These are phyloP conservation scores for Alectura lathami DNA, from an alignment of 2,113 vertebrate species.

Conservation along the genomic window DNA sequence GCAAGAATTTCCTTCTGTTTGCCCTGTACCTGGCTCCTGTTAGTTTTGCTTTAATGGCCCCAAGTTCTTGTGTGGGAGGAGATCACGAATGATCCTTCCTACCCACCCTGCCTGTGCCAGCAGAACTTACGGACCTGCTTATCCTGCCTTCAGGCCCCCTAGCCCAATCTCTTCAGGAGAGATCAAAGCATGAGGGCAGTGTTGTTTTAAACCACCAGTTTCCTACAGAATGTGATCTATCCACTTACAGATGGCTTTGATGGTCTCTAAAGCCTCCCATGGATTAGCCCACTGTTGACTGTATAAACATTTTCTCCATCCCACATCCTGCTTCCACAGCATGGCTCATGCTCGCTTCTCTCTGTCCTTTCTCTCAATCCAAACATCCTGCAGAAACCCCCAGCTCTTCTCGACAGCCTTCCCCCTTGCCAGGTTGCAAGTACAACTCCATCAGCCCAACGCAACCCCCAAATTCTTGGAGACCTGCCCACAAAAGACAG, in stretches of 20 bases:
- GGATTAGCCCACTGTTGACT: constrained; percentile 5
- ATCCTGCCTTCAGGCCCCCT: not conserved
- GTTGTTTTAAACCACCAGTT: constrained; percentile 10
- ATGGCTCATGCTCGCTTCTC: not conserved
- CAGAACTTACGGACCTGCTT: not conserved
- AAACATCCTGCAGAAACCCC: constrained; percentile 60
- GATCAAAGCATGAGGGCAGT: not conserved
- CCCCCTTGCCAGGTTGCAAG: not conserved
- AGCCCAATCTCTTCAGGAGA: not conserved
- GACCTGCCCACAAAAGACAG: not conserved
- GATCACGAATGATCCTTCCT: not conserved
- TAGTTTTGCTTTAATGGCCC: not conserved
- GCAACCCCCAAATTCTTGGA: not conserved
- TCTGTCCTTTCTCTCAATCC: not conserved
- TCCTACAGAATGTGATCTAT: not conserved
- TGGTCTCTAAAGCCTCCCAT: constrained; percentile 15
- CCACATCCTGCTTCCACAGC: constrained; percentile 62
- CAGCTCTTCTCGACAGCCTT: not conserved
- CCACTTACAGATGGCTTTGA: constrained; percentile 42
- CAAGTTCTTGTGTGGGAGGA: not conserved
- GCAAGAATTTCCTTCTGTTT: not conserved
- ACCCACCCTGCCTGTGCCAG: not conserved
- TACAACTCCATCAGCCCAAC: not conserved
- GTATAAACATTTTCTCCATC: constrained; percentile 41
- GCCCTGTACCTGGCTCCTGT: not conserved